These are phyloP conservation scores for Asarcornis scutulata DNA, from an alignment of 2,113 vertebrate genomes.

Conservation along the genomic window DNA sequence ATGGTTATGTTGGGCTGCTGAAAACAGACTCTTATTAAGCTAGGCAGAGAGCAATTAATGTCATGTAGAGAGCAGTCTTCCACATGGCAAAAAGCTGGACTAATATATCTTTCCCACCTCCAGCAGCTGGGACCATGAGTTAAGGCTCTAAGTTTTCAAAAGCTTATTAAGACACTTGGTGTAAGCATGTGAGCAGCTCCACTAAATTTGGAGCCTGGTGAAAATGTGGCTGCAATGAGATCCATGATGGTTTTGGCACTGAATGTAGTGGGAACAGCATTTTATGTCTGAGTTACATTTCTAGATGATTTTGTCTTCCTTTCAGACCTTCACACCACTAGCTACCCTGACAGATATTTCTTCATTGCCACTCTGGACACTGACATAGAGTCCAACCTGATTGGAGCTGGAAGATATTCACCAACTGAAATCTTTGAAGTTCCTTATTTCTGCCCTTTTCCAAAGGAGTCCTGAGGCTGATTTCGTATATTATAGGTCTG, in stretches of 20 bases:
- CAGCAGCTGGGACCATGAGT: slow-evolving; percentile 34
- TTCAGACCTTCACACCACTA: background rate
- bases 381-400: background rate
- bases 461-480: background rate
- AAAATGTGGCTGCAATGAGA: slow-evolving; percentile 19
- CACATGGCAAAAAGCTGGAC: slow-evolving; percentile 15
- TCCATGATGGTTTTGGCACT: background rate
- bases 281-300: background rate
- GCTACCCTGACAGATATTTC: background rate
- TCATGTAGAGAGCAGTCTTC: slow-evolving; percentile 33
- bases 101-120: slow-evolving; percentile 17
- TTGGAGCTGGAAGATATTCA: background rate
- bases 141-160: slow-evolving; percentile 30
- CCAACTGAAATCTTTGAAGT: background rate
- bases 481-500: background rate
- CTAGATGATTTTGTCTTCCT: background rate
- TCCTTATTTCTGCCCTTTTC: background rate
- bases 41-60: slow-evolving; percentile 52
- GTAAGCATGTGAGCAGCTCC: background rate
- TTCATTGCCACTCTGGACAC: background rate
- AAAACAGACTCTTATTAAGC: slow-evolving; percentile 44
- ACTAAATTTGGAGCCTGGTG: background rate
- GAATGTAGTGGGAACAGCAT: background rate
- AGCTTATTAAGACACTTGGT: background rate
- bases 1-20: slow-evolving; percentile 40